Conservation (phyloP, 2,113 vertebrate genomes). For the Carassius gibelio region DNA sequence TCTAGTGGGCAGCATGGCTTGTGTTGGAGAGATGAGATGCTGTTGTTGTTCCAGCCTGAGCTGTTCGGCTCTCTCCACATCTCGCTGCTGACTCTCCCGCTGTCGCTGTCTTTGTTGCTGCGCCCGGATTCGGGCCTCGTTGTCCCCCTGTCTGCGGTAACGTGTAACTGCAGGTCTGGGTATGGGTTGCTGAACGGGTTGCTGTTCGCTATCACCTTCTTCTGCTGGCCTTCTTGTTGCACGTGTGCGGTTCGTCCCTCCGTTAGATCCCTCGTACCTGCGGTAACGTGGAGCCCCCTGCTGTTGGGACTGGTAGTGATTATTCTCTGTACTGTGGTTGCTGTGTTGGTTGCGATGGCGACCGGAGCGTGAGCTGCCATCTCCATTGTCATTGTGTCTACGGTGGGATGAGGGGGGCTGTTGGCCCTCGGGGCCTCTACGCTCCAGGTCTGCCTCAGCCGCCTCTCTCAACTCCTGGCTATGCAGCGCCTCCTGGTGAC, state of each 20-base stretch:
- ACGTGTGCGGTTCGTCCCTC: slow-evolving; percentile 40
- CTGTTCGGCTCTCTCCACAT: slow-evolving; percentile 53
- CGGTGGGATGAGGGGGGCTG: slow-evolving; percentile 53
- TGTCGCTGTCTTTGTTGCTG: slow-evolving; percentile 73
- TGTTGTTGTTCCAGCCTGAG: slow-evolving; percentile 51
- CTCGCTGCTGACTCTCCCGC: slow-evolving; percentile 66
- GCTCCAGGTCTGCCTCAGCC: slow-evolving; percentile 82
- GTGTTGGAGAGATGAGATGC: slow-evolving; percentile 4
- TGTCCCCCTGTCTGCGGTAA: slow-evolving; percentile 75
- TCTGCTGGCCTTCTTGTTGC: slow-evolving; percentile 53
- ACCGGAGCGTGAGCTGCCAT: slow-evolving; percentile 23
- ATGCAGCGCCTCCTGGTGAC: slow-evolving; percentile 78
- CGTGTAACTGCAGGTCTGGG: slow-evolving; percentile 71
- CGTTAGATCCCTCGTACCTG: slow-evolving; percentile 60
- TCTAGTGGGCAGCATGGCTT: background rate
- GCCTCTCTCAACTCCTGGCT: slow-evolving; percentile 84
- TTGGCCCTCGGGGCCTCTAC: slow-evolving; percentile 69
- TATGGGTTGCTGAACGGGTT: slow-evolving; percentile 64
- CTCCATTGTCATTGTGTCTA: slow-evolving; percentile 56
- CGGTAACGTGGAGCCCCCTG: slow-evolving; percentile 57
- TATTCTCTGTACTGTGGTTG: slow-evolving; percentile 58
- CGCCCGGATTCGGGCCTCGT: slow-evolving; percentile 69
- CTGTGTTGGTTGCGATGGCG: slow-evolving; percentile 63
- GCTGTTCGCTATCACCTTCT: slow-evolving; percentile 65
- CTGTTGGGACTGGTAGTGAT: slow-evolving; percentile 38